Conservation (phyloP, 2,113 vertebrate genomes). For the Rhinoptilus africanus region DNA sequence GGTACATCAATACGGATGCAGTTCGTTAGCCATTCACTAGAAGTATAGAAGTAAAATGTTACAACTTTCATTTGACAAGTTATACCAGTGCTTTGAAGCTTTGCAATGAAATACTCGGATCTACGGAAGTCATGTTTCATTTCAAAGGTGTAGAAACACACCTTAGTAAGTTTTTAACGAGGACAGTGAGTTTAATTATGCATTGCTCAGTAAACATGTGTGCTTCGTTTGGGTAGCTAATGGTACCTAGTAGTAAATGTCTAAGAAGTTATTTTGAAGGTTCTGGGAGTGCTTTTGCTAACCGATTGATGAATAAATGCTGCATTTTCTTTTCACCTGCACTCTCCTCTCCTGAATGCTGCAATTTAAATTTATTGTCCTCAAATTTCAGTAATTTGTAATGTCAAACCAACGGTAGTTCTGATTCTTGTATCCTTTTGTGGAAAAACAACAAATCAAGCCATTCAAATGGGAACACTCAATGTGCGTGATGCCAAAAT, state of each 20-base stretch:
- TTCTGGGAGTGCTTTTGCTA: not conserved
- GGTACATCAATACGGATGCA: no score
- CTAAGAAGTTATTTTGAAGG: not conserved
- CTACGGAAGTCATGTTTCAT: not conserved
- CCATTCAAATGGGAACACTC: not conserved
- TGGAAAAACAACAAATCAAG: not conserved
- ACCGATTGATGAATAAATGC: not conserved
- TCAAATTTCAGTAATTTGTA: not conserved
- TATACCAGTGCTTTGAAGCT: not conserved
- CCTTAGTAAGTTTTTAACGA: not conserved
- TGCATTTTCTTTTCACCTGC: not conserved
- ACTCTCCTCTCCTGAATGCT: not conserved
- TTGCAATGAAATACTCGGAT: not conserved
- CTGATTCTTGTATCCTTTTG: not conserved
- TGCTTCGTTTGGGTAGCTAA: not conserved
- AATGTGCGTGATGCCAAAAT: not conserved
- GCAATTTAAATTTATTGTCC: not conserved
- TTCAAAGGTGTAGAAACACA: not conserved
- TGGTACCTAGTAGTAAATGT: not conserved
- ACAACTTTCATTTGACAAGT: not conserved
- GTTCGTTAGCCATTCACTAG: no score
- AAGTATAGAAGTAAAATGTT: not conserved
- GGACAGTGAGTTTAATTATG: not conserved
- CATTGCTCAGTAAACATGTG: not conserved
- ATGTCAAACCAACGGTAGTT: not conserved